These are phyloP conservation scores for Rana temporaria DNA, from an alignment of 2,113 vertebrate species.

Conservation along the genomic window DNA sequence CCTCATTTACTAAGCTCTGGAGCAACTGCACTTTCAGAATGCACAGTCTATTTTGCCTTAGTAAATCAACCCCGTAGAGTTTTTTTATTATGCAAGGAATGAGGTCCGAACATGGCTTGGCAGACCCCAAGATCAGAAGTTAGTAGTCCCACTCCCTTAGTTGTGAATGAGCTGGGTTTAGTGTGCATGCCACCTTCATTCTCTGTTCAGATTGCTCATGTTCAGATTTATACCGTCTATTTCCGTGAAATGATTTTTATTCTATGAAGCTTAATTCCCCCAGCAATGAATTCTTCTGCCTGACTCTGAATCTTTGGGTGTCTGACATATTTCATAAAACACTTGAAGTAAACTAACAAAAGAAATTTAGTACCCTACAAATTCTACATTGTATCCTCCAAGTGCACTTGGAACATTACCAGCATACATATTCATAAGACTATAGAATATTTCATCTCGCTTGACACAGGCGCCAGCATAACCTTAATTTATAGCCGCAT, in stretches of 20 bases:
- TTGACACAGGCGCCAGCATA: constrained; percentile 35
- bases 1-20: too few species aligned
- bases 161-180: background rate
- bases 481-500: constrained; percentile 44
- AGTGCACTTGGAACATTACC: constrained; percentile 46
- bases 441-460: constrained; percentile 36
- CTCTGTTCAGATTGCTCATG: background rate
- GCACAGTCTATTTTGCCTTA: too few species aligned
- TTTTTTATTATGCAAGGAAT: too few species aligned
- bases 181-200: background rate
- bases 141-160: too few species aligned
- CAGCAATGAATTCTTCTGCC: constrained; percentile 43
- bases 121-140: too few species aligned
- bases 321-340: constrained; percentile 50
- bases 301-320: constrained; percentile 41
- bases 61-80: too few species aligned
- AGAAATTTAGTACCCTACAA: constrained; percentile 36
- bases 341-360: constrained; percentile 52
- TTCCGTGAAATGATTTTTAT: constrained; percentile 24
- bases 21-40: too few species aligned
- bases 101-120: too few species aligned
- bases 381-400: constrained; percentile 35
- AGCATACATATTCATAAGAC: constrained; percentile 51
- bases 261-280: constrained; percentile 31
- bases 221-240: constrained; percentile 23